Evolutionary conservation across 35 echinoderm and acorn worm genomes (phyloP), one percentile per base, ranked within the genome.

Genomic region (Ptychodera flava): DNA sequence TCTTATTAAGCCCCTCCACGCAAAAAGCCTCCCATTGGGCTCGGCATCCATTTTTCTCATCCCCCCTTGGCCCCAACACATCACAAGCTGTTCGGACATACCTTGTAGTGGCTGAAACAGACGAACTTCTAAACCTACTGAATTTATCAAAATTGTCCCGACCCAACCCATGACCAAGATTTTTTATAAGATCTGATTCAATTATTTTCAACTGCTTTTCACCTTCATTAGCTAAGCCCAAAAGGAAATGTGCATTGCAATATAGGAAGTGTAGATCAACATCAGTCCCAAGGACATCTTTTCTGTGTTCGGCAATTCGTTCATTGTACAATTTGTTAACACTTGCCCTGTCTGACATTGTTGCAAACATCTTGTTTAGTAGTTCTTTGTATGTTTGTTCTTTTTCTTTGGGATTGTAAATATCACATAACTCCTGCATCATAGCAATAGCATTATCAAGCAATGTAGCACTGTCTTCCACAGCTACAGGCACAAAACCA

Each of bases 11-110:
- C 12, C 10, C 30, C 30, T 80, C 78, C n/a, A 15, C 31, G 1
- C 6, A 84, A 37, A 85, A 90, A n/a, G 52, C 81, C 0, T 78
- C 88, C 88, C 88, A 90, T 32, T 90, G 16, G 27, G 27, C 27
- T 22, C 36, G 64, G 35, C 38, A 84, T 31, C 88, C 88, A 90
- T 90, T 90, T 33, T 90, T 90, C 77, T 90, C 36, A 77, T 90
- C 88, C 16, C 88, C 88, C 29, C 64, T 29, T 85, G 81, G 88
- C 0, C 88, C 88, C 36, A 90, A 84, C n/a, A 84, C 30, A 84
- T 90, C 88, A 90, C 88, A 90, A 1, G 29, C 88, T 34, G 88
- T 85, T 90, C 81, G 84, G 0, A 90, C 78, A 32, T 32, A 84
- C 1, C 87, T 33, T 30, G 81, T 37, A 0, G 45, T 78, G 78